Conservation (phyloP, 2,888 invertebrate species). For the Platycnemis pennipes region DNA sequence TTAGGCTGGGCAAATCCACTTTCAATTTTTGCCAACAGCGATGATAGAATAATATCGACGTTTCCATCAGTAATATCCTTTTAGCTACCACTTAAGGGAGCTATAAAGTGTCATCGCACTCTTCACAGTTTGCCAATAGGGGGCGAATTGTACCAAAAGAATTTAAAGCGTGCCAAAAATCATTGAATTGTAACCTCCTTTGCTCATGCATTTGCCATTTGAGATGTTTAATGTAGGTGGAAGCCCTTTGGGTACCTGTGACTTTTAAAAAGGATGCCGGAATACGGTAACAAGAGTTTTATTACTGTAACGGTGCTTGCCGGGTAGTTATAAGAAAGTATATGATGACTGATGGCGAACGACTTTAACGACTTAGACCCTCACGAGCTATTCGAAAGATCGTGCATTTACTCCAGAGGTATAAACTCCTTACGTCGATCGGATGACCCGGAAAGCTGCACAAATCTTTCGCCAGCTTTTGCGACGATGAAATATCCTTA, state of each 20-base stretch:
- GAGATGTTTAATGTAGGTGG: not conserved
- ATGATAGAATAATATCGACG: too few species aligned
- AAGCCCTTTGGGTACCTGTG: not conserved
- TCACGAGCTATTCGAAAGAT: not conserved
- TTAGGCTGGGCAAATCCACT: too few species aligned
- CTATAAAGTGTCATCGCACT: too few species aligned
- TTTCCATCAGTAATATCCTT: too few species aligned
- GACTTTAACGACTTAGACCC: slow-evolving; percentile 3
- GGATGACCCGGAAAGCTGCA: not conserved
- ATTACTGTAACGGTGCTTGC: not conserved
- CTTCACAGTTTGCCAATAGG: too few species aligned
- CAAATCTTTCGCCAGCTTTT: not conserved
- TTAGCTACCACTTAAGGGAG: too few species aligned
- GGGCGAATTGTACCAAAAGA: too few species aligned
- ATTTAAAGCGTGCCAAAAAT: too few species aligned
- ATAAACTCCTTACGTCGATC: not conserved
- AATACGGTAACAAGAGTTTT: not conserved
- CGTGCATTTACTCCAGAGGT: not conserved
- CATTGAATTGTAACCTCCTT: not conserved
- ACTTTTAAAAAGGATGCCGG: not conserved
- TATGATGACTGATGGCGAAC: not conserved
- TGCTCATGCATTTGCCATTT: not conserved
- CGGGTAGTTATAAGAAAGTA: not conserved
- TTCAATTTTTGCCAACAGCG: too few species aligned
- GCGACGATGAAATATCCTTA: not conserved